Conservation (phyloP, 2,797 vertebrate genomes). For the Catharus ustulatus region DNA sequence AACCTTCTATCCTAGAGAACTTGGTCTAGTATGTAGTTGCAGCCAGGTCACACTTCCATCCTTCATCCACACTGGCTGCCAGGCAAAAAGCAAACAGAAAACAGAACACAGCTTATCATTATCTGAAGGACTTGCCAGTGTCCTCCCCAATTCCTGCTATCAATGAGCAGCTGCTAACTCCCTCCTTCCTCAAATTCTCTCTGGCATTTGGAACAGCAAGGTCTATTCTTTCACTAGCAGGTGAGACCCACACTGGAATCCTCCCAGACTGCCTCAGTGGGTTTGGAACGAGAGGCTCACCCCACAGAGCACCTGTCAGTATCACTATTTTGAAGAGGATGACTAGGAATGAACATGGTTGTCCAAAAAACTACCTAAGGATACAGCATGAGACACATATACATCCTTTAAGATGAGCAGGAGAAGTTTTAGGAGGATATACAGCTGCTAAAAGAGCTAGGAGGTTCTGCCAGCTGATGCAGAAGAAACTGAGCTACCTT, state of each 20-base stretch:
- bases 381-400: accelerated
- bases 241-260: accelerated
- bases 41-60: not conserved
- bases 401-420: not conserved
- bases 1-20: accelerated
- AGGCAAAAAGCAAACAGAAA: not conserved
- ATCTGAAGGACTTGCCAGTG: not conserved
- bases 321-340: not conserved
- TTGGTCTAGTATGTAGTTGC: accelerated
- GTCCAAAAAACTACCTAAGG: not conserved
- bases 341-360: not conserved
- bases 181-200: not conserved
- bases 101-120: not conserved
- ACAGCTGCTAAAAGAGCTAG: not conserved
- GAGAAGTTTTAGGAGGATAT: not conserved
- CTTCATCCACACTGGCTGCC: accelerated
- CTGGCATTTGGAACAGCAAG: not conserved
- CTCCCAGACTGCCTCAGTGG: not conserved
- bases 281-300: accelerated
- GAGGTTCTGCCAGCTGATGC: not conserved
- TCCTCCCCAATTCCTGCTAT: not conserved
- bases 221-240: not conserved
- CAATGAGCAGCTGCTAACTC: not conserved
- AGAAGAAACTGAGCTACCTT: not conserved
- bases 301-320: accelerated